phyloP scores from a whole-genome alignment of 2,888 invertebrate genomes.

The Ethmia dodecea region DNA sequence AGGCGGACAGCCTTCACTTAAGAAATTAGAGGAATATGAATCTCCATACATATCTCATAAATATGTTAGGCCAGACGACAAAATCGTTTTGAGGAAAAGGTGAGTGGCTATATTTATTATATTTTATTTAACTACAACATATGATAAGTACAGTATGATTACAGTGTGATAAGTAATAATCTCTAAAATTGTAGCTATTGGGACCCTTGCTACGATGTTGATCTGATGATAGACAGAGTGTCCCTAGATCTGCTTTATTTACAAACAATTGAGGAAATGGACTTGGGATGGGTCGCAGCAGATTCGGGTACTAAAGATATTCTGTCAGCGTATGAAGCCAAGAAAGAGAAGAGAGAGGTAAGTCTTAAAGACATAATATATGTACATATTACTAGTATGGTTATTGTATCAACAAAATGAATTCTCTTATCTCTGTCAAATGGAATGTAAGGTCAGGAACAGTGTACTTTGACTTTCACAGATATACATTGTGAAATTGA shows the following conservation, averaged over 20 bases:
- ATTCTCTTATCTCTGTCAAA: too few relatives aligned
- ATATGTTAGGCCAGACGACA: constrained; percentile 83
- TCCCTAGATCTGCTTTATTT: constrained; percentile 91
- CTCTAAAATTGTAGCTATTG: constrained; percentile 83
- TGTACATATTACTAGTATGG: too few relatives aligned
- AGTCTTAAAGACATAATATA: constrained; percentile 14
- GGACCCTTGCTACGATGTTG: constrained; percentile 90
- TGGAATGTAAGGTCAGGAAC: too few relatives aligned
- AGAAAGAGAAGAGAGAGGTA: constrained; percentile 90
- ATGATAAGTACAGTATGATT: neutral
- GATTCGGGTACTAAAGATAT: constrained; percentile 83
- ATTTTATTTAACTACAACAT: neutral
- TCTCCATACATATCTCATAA: constrained; percentile 96
- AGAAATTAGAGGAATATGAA: constrained; percentile 97
- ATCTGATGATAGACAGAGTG: constrained; percentile 88
- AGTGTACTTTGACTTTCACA: too few relatives aligned
- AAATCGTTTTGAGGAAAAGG: constrained; percentile 93
- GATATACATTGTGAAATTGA: too few relatives aligned
- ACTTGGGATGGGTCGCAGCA: constrained; percentile 90
- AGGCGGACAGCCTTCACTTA: constrained; percentile 84
- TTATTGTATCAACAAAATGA: too few relatives aligned
- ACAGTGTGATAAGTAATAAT: neutral
- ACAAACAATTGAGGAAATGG: constrained; percentile 92
- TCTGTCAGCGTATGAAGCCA: constrained; percentile 83
- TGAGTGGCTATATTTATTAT: constrained; percentile 33